These are phyloP conservation scores for Monomorium pharaonis DNA, from an alignment of 1,140 invertebrate species.

Conservation along the genomic window DNA sequence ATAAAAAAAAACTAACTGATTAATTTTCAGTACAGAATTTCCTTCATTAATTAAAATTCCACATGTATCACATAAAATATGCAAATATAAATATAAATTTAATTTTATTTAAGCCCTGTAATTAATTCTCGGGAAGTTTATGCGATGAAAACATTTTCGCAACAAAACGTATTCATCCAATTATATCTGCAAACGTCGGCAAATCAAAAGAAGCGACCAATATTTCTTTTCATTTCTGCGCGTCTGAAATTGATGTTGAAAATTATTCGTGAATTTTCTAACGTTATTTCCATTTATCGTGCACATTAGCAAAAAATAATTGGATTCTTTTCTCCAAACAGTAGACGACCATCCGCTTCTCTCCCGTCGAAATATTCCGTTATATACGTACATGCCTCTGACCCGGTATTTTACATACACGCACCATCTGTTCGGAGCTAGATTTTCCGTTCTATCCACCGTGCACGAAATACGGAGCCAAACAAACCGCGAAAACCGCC, in stretches of 20 bases:
- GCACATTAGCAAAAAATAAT: slow-evolving; percentile 7
- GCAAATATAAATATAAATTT: slow-evolving; percentile 7
- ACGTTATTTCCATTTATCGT: background rate
- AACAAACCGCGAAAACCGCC: slow-evolving; percentile 61
- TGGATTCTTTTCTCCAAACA: background rate
- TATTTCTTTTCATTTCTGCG: background rate
- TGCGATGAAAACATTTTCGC: background rate
- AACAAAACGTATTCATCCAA: background rate
- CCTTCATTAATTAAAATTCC: background rate
- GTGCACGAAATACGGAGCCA: slow-evolving; percentile 25
- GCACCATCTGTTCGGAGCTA: slow-evolving; percentile 36
- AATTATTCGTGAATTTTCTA: background rate
- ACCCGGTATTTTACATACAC: slow-evolving; percentile 41
- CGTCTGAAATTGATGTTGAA: background rate
- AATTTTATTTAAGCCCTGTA: slow-evolving; percentile 4
- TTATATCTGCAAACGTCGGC: background rate
- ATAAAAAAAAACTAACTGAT: background rate
- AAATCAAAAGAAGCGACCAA: background rate
- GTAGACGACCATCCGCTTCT: background rate
- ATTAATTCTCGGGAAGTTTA: background rate
- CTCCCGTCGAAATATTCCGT: slow-evolving; percentile 32
- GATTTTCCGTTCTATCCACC: slow-evolving; percentile 28
- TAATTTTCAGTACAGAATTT: background rate
- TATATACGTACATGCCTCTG: slow-evolving; percentile 12
- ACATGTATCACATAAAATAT: background rate